A percentile compares a stretch with the other conserved stretches of the same genome.
Evolutionary conservation across 1,140 invertebrate genomes (phyloP).

Genomic region (Scaptomyza montana): DNA sequence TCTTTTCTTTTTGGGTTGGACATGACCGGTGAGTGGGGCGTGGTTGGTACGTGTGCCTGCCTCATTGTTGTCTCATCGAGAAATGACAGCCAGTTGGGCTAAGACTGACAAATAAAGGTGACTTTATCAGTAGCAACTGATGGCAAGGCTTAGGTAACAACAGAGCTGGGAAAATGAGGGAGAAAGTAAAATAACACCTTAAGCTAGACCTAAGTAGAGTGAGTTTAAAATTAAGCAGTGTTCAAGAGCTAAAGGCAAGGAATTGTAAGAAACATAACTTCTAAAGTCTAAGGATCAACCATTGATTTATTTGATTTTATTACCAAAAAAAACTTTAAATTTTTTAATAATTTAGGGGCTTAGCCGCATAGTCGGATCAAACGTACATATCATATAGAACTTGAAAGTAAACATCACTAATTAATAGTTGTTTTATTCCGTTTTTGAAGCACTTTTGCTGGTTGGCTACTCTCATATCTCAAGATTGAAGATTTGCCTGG

Average conservation of each 20-base stretch:
- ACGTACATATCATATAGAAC: not conserved
- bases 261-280: no score
- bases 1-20: slow-evolving; percentile 33
- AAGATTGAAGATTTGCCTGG: not conserved
- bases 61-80: slow-evolving; percentile 10
- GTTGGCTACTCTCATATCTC: not conserved
- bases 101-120: slow-evolving; percentile 81
- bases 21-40: slow-evolving; percentile 17
- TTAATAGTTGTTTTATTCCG: slow-evolving; percentile 4
- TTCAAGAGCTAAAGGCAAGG: no score
- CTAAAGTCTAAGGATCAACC: no score
- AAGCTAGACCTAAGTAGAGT: slow-evolving; percentile 4
- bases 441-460: not conserved
- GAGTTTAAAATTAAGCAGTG: not conserved
- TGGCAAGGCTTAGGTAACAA: slow-evolving; percentile 50
- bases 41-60: slow-evolving; percentile 57
- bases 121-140: slow-evolving; percentile 68
- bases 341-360: no score
- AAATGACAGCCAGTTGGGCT: slow-evolving; percentile 54
- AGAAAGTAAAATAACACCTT: slow-evolving; percentile 1
- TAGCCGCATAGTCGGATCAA: no score
- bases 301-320: no score
- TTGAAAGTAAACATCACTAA: slow-evolving; percentile 1
- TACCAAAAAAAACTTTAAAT: no score
- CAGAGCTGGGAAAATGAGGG: slow-evolving; percentile 12